Evolutionary conservation across 2,113 vertebrate genomes (phyloP).

Genomic region (Camelus dromedarius): DNA sequence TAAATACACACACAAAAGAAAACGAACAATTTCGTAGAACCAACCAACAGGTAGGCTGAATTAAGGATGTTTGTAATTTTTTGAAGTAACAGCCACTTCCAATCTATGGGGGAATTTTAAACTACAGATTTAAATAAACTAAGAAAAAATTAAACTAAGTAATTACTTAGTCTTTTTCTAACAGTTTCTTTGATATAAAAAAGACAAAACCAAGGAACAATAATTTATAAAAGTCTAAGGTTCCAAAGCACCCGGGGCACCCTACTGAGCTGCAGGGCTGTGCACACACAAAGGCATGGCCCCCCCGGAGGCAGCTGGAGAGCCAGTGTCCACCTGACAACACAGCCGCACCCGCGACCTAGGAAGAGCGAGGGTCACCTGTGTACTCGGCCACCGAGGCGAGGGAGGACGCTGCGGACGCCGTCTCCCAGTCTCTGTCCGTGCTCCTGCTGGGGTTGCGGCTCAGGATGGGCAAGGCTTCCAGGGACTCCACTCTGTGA

Average conservation of each 20-base stretch:
- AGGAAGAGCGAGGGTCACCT: conserved; percentile 82
- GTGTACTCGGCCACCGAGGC: conserved; percentile 96
- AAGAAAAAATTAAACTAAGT: background rate
- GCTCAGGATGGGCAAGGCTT: conserved; percentile 93
- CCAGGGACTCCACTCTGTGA: conserved; percentile 93
- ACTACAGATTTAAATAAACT: background rate
- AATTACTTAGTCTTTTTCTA: background rate
- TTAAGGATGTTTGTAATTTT: accelerated
- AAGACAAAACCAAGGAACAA: background rate
- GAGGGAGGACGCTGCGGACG: conserved; percentile 96
- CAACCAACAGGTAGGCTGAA: background rate
- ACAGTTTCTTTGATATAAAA: background rate
- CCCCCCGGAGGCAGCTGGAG: too few relatives aligned
- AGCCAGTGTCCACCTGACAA: too few relatives aligned
- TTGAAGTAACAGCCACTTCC: background rate
- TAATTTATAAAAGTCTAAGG: background rate
- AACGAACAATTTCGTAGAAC: accelerated
- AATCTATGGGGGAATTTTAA: background rate
- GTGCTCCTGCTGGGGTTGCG: conserved; percentile 95
- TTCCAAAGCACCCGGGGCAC: background rate
- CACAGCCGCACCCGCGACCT: accelerated
- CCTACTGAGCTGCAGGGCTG: accelerated
- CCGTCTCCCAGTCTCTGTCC: conserved; percentile 97
- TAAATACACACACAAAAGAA: accelerated
- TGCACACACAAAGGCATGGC: accelerated